Conservation (phyloP, 2,888 invertebrate species). For the Caenorhabditis doughertyi region DNA sequence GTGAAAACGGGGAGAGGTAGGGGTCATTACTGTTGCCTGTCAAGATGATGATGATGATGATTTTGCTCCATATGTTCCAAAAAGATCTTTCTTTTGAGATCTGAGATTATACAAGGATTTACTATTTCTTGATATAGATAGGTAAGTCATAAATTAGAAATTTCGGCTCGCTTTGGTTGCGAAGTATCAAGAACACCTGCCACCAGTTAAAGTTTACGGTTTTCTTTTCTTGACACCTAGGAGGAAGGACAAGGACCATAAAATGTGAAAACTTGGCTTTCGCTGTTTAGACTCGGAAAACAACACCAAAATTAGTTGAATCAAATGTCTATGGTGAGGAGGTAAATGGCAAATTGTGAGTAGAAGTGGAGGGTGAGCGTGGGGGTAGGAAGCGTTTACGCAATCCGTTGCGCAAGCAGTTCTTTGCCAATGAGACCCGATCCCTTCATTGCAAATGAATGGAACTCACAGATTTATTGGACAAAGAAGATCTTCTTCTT, state of each 20-base stretch:
- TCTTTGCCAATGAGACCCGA: constrained; percentile 22
- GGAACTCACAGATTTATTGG: constrained; percentile 25
- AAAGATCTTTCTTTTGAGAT: not conserved
- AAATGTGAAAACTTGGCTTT: too few relatives aligned
- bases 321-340: not conserved
- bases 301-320: not conserved
- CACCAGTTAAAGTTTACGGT: too few relatives aligned
- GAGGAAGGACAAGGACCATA: too few relatives aligned
- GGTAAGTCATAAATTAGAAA: too few relatives aligned
- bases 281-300: too few relatives aligned
- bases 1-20: not conserved
- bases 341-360: not conserved
- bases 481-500: constrained; percentile 26
- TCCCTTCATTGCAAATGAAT: not conserved
- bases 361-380: not conserved
- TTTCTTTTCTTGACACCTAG: too few relatives aligned
- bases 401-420: constrained; percentile 23
- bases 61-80: not conserved
- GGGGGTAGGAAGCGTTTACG: constrained; percentile 14
- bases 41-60: not conserved
- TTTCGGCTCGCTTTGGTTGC: too few relatives aligned
- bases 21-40: not conserved
- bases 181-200: too few relatives aligned
- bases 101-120: not conserved
- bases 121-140: not conserved